These are phyloP conservation scores for Pardosa pseudoannulata DNA, from an alignment of 2,888 invertebrate genomes.

Conservation along the genomic window DNA sequence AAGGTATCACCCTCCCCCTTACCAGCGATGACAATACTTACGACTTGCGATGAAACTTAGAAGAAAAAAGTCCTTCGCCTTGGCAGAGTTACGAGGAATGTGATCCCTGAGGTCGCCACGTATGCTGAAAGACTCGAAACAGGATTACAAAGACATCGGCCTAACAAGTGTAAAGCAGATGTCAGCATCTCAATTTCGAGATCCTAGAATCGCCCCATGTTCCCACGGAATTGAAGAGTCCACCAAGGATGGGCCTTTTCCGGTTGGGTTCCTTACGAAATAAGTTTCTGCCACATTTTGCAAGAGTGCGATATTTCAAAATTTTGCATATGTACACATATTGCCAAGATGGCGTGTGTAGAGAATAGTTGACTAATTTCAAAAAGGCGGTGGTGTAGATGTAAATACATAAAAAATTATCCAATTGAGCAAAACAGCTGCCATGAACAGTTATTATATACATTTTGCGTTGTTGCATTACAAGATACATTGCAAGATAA, in stretches of 20 bases:
- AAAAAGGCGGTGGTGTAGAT: no score
- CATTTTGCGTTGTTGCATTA: no score
- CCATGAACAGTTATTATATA: no score
- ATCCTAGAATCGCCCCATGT: conserved; percentile 24
- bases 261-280: background rate
- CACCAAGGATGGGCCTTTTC: background rate
- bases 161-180: conserved; percentile 57
- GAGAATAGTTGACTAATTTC: background rate
- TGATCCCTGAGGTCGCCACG: conserved; percentile 28
- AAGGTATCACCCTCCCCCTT: conserved; percentile 9
- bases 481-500: no score
- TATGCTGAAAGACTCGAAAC: conserved; percentile 49
- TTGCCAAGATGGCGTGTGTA: background rate
- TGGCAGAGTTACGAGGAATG: conserved; percentile 46
- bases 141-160: conserved; percentile 65
- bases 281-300: background rate
- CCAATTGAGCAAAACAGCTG: no score
- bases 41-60: conserved; percentile 33
- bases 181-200: conserved; percentile 44
- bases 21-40: conserved; percentile 39
- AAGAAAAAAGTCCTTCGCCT: conserved; percentile 10
- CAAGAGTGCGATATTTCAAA: no score
- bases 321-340: no score
- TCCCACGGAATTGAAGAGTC: conserved; percentile 43
- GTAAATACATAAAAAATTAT: no score